Conservation (phyloP, 2,113 vertebrate genomes). For the Corvus hawaiiensis region DNA sequence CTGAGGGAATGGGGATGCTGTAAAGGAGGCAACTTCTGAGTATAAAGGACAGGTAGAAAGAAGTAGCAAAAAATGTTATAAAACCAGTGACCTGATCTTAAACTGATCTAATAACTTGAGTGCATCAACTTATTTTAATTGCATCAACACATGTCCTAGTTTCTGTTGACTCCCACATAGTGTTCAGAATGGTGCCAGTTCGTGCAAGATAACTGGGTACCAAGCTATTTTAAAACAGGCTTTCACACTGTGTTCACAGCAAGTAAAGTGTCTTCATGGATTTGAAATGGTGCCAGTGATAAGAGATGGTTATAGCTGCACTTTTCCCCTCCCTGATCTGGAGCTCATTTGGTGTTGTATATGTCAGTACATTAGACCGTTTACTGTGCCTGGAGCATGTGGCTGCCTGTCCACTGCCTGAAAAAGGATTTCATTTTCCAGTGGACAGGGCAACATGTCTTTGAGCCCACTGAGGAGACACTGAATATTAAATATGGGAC, state of each 20-base stretch:
- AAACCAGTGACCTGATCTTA: neutral
- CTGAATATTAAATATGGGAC: neutral
- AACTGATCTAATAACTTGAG: neutral
- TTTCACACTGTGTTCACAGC: neutral
- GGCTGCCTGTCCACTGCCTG: neutral
- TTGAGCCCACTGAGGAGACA: neutral
- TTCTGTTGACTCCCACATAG: neutral
- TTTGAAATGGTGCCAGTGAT: neutral
- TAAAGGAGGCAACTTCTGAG: neutral
- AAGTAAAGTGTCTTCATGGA: neutral
- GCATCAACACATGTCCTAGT: neutral
- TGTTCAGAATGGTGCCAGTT: neutral
- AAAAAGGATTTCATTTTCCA: neutral
- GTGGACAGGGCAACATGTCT: neutral
- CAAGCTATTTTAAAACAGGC: neutral
- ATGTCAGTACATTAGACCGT: neutral
- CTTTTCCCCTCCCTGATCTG: neutral
- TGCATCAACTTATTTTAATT: neutral
- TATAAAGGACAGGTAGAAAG: neutral
- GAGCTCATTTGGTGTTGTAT: neutral
- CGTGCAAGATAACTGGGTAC: neutral
- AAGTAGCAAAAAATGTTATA: neutral
- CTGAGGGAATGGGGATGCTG: neutral
- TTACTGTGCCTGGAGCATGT: neutral
- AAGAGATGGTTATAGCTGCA: neutral